Evolutionary conservation across 2,797 vertebrate species (phyloP).

Genomic region (Tokudaia tokunoshimensis): DNA sequence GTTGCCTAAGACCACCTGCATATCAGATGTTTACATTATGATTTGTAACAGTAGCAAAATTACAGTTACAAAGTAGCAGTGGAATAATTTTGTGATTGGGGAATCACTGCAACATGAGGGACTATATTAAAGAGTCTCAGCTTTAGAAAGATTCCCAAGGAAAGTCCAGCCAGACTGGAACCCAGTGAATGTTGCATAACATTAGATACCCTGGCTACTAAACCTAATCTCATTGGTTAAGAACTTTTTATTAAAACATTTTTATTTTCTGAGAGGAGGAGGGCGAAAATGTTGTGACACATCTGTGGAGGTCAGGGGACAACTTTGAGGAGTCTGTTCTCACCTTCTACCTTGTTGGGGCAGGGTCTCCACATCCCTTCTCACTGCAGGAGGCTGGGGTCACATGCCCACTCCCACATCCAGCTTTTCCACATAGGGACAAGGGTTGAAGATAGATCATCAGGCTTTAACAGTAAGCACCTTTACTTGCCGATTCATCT

Average conservation of each 20-base stretch:
- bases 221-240: slow-evolving; percentile 23
- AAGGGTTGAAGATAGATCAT: neutral
- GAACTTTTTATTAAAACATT: neutral
- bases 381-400: neutral
- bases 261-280: neutral
- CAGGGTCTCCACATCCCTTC: neutral
- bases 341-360: neutral
- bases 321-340: too few species aligned
- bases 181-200: neutral
- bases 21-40: too few species aligned
- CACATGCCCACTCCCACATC: neutral
- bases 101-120: too few species aligned
- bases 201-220: neutral
- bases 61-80: too few species aligned
- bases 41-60: too few species aligned
- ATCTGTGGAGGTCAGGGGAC: neutral
- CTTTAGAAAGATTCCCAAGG: neutral
- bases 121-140: neutral
- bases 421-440: neutral
- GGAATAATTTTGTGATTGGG: too few species aligned
- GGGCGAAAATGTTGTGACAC: too few species aligned
- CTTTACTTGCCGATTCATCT: neutral
- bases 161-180: neutral
- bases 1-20: too few species aligned
- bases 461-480: too few species aligned